Percentiles rank a stretch among this genome's conserved stretches.
Evolutionary conservation across 1,140 invertebrate genomes (phyloP).

Genomic region (Drosophila sechellia): DNA sequence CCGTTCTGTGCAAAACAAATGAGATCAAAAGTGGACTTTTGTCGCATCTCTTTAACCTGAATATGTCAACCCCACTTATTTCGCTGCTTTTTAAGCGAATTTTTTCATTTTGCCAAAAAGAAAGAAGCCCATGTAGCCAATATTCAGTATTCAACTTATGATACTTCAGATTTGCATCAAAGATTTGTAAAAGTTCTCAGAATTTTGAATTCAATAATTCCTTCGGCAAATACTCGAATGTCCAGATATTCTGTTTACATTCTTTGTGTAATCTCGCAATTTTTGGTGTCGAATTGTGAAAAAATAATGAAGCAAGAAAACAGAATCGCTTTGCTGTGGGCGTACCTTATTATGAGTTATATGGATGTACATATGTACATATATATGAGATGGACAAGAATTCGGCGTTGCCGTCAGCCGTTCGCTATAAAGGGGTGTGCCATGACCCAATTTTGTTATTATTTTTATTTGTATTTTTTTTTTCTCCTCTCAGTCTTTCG

Average conservation of each 20-base stretch:
- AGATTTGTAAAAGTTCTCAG: background rate
- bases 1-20: slow-evolving; percentile 70
- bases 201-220: slow-evolving; percentile 7
- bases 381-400: slow-evolving; percentile 46
- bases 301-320: slow-evolving; percentile 49
- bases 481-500: background rate
- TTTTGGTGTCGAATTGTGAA: slow-evolving; percentile 54
- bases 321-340: slow-evolving; percentile 60
- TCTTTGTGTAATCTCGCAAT: slow-evolving; percentile 59
- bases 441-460: slow-evolving; percentile 67
- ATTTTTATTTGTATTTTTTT: background rate
- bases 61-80: slow-evolving; percentile 64
- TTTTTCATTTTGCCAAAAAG: slow-evolving; percentile 45
- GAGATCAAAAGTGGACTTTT: slow-evolving; percentile 80
- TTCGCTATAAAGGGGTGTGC: slow-evolving; percentile 72
- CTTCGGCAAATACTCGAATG: slow-evolving; percentile 3
- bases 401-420: slow-evolving; percentile 54
- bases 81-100: slow-evolving; percentile 18
- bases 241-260: slow-evolving; percentile 12
- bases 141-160: slow-evolving; percentile 33
- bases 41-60: slow-evolving; percentile 79
- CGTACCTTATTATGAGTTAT: slow-evolving; percentile 70
- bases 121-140: slow-evolving; percentile 17
- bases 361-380: slow-evolving; percentile 22
- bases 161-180: background rate